phyloP scores from a whole-genome alignment of 2,113 vertebrate genomes.

The Eurystomus gularis region DNA sequence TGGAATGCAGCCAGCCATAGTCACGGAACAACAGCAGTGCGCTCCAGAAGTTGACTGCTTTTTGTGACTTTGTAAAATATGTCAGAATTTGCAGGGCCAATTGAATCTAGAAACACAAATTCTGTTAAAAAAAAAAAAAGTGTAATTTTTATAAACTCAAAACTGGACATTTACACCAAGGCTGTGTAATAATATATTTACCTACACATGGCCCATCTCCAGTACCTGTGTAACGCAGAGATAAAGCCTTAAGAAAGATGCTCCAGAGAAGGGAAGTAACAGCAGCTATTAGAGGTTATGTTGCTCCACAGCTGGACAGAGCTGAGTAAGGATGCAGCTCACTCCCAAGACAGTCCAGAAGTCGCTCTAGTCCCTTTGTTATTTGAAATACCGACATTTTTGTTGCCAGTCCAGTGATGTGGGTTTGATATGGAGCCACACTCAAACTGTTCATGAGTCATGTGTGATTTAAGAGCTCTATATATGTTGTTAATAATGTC shows the following conservation, averaged over 20 bases:
- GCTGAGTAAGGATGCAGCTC: neutral
- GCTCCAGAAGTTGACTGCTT: neutral
- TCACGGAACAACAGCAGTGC: neutral
- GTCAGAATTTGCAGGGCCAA: neutral
- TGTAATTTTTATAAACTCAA: neutral
- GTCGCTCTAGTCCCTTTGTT: neutral
- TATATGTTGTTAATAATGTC: neutral
- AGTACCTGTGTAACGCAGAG: neutral
- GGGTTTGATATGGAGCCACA: neutral
- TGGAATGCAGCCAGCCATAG: neutral
- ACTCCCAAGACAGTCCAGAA: neutral
- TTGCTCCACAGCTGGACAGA: neutral
- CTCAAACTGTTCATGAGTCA: neutral
- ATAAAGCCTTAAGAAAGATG: neutral
- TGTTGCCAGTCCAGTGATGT: no score
- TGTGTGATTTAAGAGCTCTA: neutral
- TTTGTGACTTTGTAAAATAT: neutral
- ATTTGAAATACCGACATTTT: neutral
- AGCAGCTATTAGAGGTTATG: neutral
- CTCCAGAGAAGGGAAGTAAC: neutral
- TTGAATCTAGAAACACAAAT: neutral
- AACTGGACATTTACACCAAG: neutral
- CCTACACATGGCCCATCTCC: neutral
- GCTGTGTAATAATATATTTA: neutral
- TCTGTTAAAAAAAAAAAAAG: neutral